Evolutionary conservation across 2,888 invertebrate genomes (phyloP).

Genomic region (Ditula angustiorana): DNA sequence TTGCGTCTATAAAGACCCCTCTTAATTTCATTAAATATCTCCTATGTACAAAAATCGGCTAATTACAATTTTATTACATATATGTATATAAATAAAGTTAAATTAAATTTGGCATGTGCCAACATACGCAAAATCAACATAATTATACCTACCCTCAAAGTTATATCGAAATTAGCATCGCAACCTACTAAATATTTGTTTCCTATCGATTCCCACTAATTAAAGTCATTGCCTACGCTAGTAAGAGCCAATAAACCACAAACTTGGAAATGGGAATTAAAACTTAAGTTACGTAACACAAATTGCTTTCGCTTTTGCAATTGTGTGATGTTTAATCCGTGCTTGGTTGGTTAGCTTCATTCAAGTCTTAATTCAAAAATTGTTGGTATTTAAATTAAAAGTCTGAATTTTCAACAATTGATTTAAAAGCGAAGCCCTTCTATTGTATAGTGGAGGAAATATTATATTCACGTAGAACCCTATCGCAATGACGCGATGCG

Average conservation of each 20-base stretch:
- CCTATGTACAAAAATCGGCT: no score
- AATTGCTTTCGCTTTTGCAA: slow-evolving; percentile 16
- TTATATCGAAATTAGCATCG: background rate
- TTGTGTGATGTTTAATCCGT: background rate
- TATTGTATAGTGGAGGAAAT: no score
- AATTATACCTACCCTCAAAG: background rate
- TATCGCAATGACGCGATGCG: no score
- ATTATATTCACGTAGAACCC: no score
- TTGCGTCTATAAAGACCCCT: no score
- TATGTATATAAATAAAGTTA: background rate
- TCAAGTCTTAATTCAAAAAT: background rate
- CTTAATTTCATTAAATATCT: no score
- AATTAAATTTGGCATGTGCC: background rate
- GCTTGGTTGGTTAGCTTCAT: background rate
- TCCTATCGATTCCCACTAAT: slow-evolving; percentile 34
- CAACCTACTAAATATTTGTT: slow-evolving; percentile 29
- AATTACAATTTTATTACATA: no score
- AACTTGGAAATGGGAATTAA: slow-evolving; percentile 34
- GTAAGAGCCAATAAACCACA: slow-evolving; percentile 43
- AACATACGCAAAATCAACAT: slow-evolving; percentile 15
- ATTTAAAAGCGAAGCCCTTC: no score
- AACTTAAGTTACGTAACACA: background rate
- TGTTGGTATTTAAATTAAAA: background rate
- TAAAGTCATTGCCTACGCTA: slow-evolving; percentile 35
- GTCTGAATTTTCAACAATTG: no score